Percentiles rank a stretch among this genome's conserved stretches.
phyloP scores from a whole-genome alignment of 2,113 vertebrate genomes.

The Etheostoma cragini region DNA sequence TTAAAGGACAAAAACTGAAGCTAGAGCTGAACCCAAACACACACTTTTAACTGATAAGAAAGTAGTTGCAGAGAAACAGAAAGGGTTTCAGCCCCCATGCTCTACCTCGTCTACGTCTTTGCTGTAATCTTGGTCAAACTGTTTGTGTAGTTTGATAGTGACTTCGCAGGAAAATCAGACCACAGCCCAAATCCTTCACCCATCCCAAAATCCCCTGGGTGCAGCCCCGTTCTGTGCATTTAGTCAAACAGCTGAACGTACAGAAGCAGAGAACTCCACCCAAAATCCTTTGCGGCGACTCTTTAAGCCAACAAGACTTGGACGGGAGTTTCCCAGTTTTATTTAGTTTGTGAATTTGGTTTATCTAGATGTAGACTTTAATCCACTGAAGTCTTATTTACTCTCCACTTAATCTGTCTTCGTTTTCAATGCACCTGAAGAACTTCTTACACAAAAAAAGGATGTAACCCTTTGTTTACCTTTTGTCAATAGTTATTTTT shows the following conservation, averaged over 20 bases:
- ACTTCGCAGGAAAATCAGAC: slow-evolving; percentile 41
- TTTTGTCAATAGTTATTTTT: not conserved
- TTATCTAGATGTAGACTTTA: slow-evolving; percentile 19
- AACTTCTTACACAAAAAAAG: not conserved
- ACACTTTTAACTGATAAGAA: not conserved
- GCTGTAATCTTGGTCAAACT: slow-evolving; percentile 29
- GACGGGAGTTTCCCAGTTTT: slow-evolving; percentile 67
- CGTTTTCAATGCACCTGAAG: not conserved
- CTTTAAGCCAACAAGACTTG: slow-evolving; percentile 14
- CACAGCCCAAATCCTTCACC: slow-evolving; percentile 62
- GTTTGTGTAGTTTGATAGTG: slow-evolving; percentile 30
- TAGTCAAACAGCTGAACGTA: slow-evolving; percentile 46
- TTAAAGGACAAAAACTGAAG: no score
- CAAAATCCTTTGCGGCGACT: slow-evolving; percentile 46
- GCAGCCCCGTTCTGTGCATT: slow-evolving; percentile 26
- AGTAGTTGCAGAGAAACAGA: not conserved
- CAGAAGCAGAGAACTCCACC: slow-evolving; percentile 53
- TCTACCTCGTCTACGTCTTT: not conserved
- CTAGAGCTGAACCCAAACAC: not conserved
- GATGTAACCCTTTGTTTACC: no score
- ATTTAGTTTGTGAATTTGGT: slow-evolving; percentile 42
- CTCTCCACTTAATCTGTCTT: slow-evolving; percentile 18
- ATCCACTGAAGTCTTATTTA: slow-evolving; percentile 47
- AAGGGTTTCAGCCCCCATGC: not conserved
- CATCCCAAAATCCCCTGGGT: slow-evolving; percentile 48